Base-by-base conservation (phyloP, 2,888 invertebrate genomes). In the Acleris sparsana region DNA sequence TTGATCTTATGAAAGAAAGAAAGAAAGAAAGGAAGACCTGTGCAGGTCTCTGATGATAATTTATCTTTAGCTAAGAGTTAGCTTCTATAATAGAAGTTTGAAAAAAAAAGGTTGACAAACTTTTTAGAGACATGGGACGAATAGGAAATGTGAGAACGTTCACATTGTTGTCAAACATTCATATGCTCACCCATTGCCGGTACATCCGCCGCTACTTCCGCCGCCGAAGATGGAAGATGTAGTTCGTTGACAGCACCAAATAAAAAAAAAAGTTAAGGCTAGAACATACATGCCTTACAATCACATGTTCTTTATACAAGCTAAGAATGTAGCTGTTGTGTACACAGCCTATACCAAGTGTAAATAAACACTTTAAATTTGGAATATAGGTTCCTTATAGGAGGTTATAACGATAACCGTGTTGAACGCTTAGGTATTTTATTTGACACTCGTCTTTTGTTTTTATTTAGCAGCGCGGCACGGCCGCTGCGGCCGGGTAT, bases 121-220 rank as follows among this genome's bases (percentile, higher is more conserved):
- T 92, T 92, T 89, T 83, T 86, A 89, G 78, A 77, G 84, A 88
- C 91, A 91, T 83, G 87, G 86, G 75, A 73, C 85, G 91, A 87
- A 91, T 91, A 91, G 90, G 86, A 87, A 91, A 86, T 89, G 87
- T 87, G 86, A 84, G 88, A 87, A 82, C 86, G 84, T 83, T 80
- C 82, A 83, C 81, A 87, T 87, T 87, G 87, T 88, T 87, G 86
- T 89, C 84, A 87, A 80, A 85, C 86, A 92, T 92, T 92, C 90
- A 89, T 87, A 88, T 88, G 88, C 84, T 91, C 86, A 92, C 92
- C 92, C 92, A 92, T 92, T 78, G 89, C 86, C 85, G 89, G 88
- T 87, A 91, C 92, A 90, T 92, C 92, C 92, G 92, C 81, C 80
- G 87, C 78, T 86, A 84, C 90, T 92, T 92, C 92, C 92, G 92